Percentiles rank a stretch among this genome's conserved stretches.
These are phyloP conservation scores for Hydraecia micacea DNA, from an alignment of 2,888 invertebrate species.

Conservation along the genomic window DNA sequence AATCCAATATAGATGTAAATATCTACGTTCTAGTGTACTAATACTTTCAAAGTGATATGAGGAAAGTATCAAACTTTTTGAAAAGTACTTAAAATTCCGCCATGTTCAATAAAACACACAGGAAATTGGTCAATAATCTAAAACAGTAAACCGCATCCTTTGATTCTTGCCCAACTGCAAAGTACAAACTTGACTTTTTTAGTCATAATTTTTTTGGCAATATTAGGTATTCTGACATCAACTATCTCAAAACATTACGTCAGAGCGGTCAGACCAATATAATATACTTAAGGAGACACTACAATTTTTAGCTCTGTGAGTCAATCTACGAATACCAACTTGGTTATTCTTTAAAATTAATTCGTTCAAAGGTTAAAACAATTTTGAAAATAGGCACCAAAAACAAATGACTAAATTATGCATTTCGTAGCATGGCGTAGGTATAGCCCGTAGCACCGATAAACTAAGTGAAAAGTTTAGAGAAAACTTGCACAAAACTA, in stretches of 20 bases:
- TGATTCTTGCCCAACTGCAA: neutral
- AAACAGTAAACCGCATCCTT: neutral
- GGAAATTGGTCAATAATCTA: neutral
- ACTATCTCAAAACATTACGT: conserved; percentile 15
- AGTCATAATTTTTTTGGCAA: neutral
- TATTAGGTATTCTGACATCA: conserved; percentile 9
- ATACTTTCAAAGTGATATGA: neutral
- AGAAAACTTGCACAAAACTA: neutral
- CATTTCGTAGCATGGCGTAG: neutral
- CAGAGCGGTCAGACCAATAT: conserved; percentile 28
- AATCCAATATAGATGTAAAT: neutral
- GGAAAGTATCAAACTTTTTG: neutral
- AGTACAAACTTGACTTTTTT: neutral
- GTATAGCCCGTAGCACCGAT: neutral
- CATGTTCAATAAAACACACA: no score
- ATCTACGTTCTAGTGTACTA: neutral
- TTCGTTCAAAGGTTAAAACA: neutral
- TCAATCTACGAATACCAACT: conserved; percentile 8
- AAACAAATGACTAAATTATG: neutral
- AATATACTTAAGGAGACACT: conserved; percentile 3
- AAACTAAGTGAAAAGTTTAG: neutral
- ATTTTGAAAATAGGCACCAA: neutral
- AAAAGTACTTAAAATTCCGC: no score
- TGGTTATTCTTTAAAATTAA: neutral
- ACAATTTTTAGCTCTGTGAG: neutral